A percentile compares a stretch with the other conserved stretches of the same genome.
Conservation (phyloP, 2,888 invertebrate species). For the Torymus auratus region DNA sequence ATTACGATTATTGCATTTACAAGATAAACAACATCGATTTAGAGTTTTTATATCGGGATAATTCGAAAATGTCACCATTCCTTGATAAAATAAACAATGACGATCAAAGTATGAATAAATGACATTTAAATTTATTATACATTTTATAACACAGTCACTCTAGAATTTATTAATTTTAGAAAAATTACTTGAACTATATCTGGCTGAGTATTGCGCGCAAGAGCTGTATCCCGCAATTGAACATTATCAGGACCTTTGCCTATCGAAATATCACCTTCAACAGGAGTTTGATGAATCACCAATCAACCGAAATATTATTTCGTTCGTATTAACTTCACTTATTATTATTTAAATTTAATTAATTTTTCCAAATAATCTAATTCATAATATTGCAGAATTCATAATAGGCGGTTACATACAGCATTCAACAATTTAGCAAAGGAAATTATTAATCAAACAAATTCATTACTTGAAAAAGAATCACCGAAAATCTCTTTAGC, state of each 20-base stretch:
- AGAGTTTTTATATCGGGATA: not conserved
- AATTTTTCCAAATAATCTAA: not conserved
- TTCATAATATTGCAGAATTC: not conserved
- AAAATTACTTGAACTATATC: not conserved
- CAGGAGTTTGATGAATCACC: not conserved
- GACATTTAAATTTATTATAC: not conserved
- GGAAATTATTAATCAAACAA: not conserved
- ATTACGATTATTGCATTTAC: not conserved
- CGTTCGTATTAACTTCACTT: not conserved
- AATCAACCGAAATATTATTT: not conserved
- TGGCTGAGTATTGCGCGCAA: not conserved
- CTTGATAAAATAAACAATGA: not conserved
- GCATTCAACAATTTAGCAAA: slow-evolving; percentile 13
- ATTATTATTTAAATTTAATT: not conserved
- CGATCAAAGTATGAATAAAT: not conserved
- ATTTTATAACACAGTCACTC: not conserved
- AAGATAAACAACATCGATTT: not conserved
- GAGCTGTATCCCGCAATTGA: not conserved
- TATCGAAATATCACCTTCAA: not conserved
- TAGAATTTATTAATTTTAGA: not conserved
- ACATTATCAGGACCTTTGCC: not conserved
- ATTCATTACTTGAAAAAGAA: not conserved
- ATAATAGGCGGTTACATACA: not conserved
- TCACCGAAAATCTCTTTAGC: not conserved
- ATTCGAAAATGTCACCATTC: not conserved